Base-by-base conservation (phyloP, 2,113 vertebrate genomes). In the Urocolius indicus region DNA sequence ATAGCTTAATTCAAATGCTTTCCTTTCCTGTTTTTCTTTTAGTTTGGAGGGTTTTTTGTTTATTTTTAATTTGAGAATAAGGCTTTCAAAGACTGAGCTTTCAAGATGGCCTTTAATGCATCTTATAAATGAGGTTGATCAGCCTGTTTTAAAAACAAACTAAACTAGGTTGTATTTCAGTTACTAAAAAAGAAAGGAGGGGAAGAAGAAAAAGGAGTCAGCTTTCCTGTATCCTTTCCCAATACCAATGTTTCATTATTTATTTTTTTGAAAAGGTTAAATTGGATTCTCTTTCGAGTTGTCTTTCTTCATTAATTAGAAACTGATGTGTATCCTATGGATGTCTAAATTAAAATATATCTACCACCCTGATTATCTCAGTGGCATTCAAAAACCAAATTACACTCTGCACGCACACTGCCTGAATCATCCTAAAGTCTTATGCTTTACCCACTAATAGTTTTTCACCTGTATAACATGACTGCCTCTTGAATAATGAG, bases 231-330 rank as follows among this genome's bases (percentile, higher is more conserved):
- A 57, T 54, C 8, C 1, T 76, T 6, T 48, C 75, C 9, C 16
- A 58, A 5, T 52, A 41, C 1, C 30, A n/a, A 1, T 29, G 5
- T 7, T 58, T 34, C 2, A 8, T 45, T 20, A 5, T 6, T 24
- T 13, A 13, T 34, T 26, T 43, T 29, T 30, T 46, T 34, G 34
- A 3, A 36, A 4, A 63, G 43, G 6, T 51, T 52, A 68, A 55
- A 30, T 38, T 34, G 3, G 5, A 57, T 76, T 77, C 9, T 76
- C 14, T 38, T 61, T 15, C 65, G 23, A 27, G 6, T 30, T 83
- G 6, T 72, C 10, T 63, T 66, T 66, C 13, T 75, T 54, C 4
- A 29, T 71, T 63, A n/a, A 36, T 57, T 67, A 84, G 15, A 84
- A 75, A 59, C 5, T 26, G 4, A 5, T 74, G 15, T 20, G 16